phyloP scores from a whole-genome alignment of 2,888 invertebrate species.

The Drosophila nr. perissopoda region DNA sequence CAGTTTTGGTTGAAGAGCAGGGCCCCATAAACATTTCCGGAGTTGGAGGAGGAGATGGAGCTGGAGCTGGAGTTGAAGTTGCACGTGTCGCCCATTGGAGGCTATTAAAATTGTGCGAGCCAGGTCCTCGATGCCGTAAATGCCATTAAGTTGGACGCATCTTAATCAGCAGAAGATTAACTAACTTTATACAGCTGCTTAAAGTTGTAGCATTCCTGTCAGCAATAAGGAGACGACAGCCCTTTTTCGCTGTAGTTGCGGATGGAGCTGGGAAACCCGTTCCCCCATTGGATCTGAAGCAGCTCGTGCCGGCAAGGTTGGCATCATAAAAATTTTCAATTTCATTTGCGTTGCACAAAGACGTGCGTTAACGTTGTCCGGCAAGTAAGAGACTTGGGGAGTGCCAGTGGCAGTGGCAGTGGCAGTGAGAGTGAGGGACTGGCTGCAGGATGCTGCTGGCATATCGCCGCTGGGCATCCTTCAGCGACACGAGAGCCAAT shows the following conservation, averaged over 20 bases:
- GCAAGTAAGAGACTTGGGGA: not conserved
- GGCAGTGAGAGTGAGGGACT: not conserved
- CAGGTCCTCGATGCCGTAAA: slow-evolving; percentile 59
- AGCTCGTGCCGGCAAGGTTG: slow-evolving; percentile 36
- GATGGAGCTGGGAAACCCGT: not conserved
- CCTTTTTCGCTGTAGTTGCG: not conserved
- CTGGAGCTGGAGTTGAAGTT: not conserved
- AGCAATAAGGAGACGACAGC: not conserved
- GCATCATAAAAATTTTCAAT: slow-evolving; percentile 80
- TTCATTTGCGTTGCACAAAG: slow-evolving; percentile 75
- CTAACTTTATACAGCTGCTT: slow-evolving; percentile 75
- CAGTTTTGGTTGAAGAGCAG: slow-evolving; percentile 47
- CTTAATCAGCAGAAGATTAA: slow-evolving; percentile 77
- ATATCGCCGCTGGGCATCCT: slow-evolving; percentile 66
- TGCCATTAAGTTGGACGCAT: slow-evolving; percentile 57
- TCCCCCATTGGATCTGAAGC: slow-evolving; percentile 3
- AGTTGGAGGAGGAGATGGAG: slow-evolving; percentile 1
- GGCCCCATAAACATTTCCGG: slow-evolving; percentile 48
- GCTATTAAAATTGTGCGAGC: slow-evolving; percentile 70
- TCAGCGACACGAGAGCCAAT: slow-evolving; percentile 68
- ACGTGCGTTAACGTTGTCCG: slow-evolving; percentile 43
- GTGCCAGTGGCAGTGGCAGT: not conserved
- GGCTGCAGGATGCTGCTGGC: slow-evolving; percentile 64
- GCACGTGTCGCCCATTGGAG: slow-evolving; percentile 61
- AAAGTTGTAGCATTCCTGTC: slow-evolving; percentile 64